Conservation (phyloP, 2,797 vertebrate species). For the Astyanax mexicanus region DNA sequence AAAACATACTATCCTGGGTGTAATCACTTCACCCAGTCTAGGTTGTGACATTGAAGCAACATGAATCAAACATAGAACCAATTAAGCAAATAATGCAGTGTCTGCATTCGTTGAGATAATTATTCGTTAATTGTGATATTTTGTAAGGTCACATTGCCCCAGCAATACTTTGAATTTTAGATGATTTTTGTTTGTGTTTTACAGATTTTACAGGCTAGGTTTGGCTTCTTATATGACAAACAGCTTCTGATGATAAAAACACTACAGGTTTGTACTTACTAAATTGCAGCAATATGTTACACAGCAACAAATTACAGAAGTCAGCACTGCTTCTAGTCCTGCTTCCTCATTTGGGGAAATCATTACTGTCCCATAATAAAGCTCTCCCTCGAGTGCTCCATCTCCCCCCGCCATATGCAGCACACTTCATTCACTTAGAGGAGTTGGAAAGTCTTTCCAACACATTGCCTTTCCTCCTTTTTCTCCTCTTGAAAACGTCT, state of each 20-base stretch:
- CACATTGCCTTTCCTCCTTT: not conserved
- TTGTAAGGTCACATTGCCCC: too few relatives aligned
- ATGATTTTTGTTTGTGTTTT: too few relatives aligned
- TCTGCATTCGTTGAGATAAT: too few relatives aligned
- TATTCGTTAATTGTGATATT: too few relatives aligned
- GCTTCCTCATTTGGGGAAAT: not conserved
- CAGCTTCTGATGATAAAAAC: not conserved
- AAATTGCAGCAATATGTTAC: not conserved
- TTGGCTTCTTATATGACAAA: not conserved
- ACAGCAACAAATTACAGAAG: not conserved
- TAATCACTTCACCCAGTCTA: too few relatives aligned
- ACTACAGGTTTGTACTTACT: not conserved
- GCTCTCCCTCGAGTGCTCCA: not conserved
- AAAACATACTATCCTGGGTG: too few relatives aligned
- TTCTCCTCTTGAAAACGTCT: conserved; percentile 11
- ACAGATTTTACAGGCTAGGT: too few relatives aligned
- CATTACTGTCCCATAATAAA: not conserved
- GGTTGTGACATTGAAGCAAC: too few relatives aligned
- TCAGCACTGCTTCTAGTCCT: not conserved
- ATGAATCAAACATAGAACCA: too few relatives aligned
- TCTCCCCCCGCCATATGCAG: not conserved
- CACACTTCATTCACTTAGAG: not conserved
- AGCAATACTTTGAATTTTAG: too few relatives aligned
- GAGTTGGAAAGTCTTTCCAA: not conserved
- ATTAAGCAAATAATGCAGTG: too few relatives aligned